Conservation (phyloP, 1,140 invertebrate genomes). For the Gryllus bimaculatus region DNA sequence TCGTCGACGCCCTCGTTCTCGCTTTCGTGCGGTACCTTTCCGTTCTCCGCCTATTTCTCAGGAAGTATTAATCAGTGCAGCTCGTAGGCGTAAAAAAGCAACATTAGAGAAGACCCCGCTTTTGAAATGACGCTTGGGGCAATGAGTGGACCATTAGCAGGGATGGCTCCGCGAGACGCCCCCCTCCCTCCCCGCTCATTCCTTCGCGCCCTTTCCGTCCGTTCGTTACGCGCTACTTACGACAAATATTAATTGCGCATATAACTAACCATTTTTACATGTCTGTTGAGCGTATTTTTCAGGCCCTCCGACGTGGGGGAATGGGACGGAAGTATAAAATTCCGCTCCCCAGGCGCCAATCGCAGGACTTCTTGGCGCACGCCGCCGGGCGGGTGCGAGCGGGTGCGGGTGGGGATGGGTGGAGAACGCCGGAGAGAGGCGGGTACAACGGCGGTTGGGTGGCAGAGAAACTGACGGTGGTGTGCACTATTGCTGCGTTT, state of each 20-base stretch:
- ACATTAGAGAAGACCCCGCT: neutral
- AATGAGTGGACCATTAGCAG: neutral
- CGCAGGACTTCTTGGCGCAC: neutral
- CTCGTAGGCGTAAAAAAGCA: neutral
- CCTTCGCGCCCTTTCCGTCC: neutral
- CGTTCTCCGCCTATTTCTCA: neutral
- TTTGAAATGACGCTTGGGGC: neutral
- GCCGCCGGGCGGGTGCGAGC: neutral
- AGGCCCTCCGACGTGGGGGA: neutral
- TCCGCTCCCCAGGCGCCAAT: neutral
- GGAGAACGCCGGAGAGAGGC: neutral
- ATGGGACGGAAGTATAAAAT: neutral
- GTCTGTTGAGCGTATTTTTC: constrained; percentile 1
- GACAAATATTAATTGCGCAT: constrained; percentile 1
- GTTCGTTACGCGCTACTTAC: constrained; percentile 3
- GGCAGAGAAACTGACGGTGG: too few relatives aligned
- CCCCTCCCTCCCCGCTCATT: neutral
- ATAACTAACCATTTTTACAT: constrained; percentile 6
- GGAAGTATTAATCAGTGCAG: constrained; percentile 4
- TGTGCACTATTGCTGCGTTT: too few relatives aligned
- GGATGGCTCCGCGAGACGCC: neutral
- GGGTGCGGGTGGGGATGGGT: neutral
- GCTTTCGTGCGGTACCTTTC: neutral
- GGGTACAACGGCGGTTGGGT: too few relatives aligned
- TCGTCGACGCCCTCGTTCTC: neutral